Percentiles rank a stretch among this genome's conserved stretches.
Evolutionary conservation across 2,797 vertebrate genomes (phyloP).

Genomic region (Cossypha polioptera): DNA sequence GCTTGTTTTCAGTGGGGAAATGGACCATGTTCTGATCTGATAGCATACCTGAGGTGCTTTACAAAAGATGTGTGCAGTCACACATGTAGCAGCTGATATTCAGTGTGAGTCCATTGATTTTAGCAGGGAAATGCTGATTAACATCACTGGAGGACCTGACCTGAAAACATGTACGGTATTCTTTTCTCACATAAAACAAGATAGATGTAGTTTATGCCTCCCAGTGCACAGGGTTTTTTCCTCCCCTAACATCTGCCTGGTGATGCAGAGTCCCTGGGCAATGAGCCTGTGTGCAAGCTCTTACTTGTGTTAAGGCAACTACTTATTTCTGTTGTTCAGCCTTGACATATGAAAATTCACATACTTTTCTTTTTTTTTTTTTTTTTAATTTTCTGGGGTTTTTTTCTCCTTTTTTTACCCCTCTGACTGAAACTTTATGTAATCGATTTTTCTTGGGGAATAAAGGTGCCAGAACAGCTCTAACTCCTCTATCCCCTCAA

Average conservation of each 20-base stretch:
- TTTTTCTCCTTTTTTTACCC: neutral
- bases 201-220: neutral
- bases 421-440: neutral
- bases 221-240: fast-evolving
- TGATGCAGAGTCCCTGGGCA: neutral
- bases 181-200: neutral
- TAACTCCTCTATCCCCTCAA: neutral
- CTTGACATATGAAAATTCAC: neutral
- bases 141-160: neutral
- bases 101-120: neutral
- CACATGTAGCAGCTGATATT: neutral
- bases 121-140: neutral
- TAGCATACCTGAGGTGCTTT: neutral
- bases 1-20: neutral
- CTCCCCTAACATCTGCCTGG: neutral
- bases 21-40: neutral
- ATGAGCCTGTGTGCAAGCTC: neutral
- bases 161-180: neutral
- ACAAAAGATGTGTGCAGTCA: neutral
- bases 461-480: neutral
- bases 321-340: neutral
- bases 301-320: neutral
- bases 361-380: fast-evolving
- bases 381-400: neutral
- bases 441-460: neutral